These are phyloP conservation scores for Oreochromis tanganicae DNA, from an alignment of 2,113 vertebrate genomes.

Conservation along the genomic window DNA sequence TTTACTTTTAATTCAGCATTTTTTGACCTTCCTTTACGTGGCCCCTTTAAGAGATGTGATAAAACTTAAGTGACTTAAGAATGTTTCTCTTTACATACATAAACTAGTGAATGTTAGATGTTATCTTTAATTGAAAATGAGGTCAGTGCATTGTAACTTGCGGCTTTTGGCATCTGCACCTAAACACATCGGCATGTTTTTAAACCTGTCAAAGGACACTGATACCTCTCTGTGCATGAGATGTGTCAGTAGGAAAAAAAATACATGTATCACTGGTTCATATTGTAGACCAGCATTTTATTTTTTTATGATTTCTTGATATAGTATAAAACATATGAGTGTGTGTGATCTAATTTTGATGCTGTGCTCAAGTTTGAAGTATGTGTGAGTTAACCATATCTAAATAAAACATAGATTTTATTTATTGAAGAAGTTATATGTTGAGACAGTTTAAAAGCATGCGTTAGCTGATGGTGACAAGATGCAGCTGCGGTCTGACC, in stretches of 20 bases:
- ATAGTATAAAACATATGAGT: conserved; percentile 15
- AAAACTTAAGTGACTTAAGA: conserved; percentile 1
- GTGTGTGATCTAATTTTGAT: not conserved
- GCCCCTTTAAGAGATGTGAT: not conserved
- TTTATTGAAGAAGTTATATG: conserved; percentile 50
- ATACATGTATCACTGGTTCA: conserved; percentile 46
- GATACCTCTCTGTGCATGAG: conserved; percentile 67
- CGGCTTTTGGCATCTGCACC: not conserved
- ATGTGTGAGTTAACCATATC: conserved; percentile 52
- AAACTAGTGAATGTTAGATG: conserved; percentile 32
- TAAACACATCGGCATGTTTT: conserved; percentile 40
- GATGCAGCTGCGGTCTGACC: conserved; percentile 2
- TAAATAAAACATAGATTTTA: conserved; percentile 51
- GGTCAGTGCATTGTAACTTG: not conserved
- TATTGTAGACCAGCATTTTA: conserved; percentile 34
- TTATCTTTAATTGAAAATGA: not conserved
- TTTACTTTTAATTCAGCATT: not conserved
- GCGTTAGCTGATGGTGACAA: not conserved
- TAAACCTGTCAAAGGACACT: conserved; percentile 53
- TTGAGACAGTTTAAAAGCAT: conserved; percentile 60
- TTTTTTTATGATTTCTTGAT: conserved; percentile 48
- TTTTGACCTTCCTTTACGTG: not conserved
- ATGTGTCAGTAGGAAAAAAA: conserved; percentile 40
- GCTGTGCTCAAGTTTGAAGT: not conserved
- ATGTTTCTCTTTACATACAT: conserved; percentile 25